A percentile compares a stretch with the other conserved stretches of the same genome.
Evolutionary conservation across 2,888 invertebrate genomes (phyloP).

Genomic region (Crematogaster levior): DNA sequence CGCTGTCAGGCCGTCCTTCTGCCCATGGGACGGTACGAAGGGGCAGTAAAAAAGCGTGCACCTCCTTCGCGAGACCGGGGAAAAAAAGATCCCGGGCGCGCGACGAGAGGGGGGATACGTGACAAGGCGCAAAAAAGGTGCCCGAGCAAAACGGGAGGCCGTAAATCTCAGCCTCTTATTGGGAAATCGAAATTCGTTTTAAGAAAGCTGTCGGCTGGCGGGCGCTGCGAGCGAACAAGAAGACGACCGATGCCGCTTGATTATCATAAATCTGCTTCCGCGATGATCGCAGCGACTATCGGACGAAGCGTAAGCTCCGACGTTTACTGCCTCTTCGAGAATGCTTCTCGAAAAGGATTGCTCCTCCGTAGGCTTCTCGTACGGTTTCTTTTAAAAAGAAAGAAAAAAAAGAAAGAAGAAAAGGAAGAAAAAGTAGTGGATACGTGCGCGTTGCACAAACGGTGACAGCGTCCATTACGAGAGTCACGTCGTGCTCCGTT

Average conservation of each 20-base stretch:
- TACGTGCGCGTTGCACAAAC: constrained; percentile 20
- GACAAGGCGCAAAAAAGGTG: constrained; percentile 49
- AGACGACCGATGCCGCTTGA: constrained; percentile 59
- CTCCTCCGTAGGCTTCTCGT: constrained; percentile 12
- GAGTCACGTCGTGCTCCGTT: constrained; percentile 22
- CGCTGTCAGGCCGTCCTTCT: constrained; percentile 69
- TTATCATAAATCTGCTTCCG: constrained; percentile 74
- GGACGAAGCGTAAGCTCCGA: constrained; percentile 53
- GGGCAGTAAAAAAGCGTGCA: constrained; percentile 68
- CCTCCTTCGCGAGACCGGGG: constrained; percentile 51
- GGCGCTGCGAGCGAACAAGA: constrained; percentile 17
- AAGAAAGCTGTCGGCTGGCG: constrained; percentile 50
- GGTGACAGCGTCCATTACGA: constrained; percentile 34
- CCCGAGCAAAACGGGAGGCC: constrained; percentile 49
- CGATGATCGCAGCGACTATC: constrained; percentile 53
- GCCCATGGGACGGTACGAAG: constrained; percentile 65
- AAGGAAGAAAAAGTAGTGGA: neutral
- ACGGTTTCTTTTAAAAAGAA: constrained; percentile 1
- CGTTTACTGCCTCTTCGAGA: constrained; percentile 67
- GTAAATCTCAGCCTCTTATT: constrained; percentile 69
- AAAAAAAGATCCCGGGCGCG: neutral
- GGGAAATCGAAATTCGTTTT: constrained; percentile 70
- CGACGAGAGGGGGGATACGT: constrained; percentile 33
- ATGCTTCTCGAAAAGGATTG: constrained; percentile 58
- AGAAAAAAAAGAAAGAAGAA: neutral